phyloP scores from a whole-genome alignment of 2,113 vertebrate genomes.

The Ariopsis seemanni region DNA sequence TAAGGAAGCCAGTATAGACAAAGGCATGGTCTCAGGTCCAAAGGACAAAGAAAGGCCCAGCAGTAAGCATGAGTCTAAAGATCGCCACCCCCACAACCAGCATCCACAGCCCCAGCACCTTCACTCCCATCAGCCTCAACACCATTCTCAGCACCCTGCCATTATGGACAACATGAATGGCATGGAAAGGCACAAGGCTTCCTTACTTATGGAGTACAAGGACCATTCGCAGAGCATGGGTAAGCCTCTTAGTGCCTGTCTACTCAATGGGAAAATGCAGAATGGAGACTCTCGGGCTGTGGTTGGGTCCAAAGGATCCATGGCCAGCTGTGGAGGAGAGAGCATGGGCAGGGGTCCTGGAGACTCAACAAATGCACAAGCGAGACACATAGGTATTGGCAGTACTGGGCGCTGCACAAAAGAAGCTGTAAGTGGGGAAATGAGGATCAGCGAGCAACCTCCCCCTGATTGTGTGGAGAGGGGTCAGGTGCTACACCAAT shows the following conservation, averaged over 20 bases:
- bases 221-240: constrained; percentile 74
- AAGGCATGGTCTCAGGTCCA: constrained; percentile 75
- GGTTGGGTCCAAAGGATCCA: constrained; percentile 68
- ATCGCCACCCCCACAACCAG: constrained; percentile 80
- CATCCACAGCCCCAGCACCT: constrained; percentile 79
- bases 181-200: constrained; percentile 83
- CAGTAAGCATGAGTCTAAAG: constrained; percentile 80
- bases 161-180: constrained; percentile 75
- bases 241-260: constrained; percentile 86
- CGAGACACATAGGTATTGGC: constrained; percentile 61
- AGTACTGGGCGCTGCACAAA: constrained; percentile 78
- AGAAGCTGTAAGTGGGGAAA: constrained; percentile 69
- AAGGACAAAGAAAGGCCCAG: constrained; percentile 84
- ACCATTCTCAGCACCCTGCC: constrained; percentile 68
- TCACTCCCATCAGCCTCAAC: constrained; percentile 66
- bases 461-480: constrained; percentile 87
- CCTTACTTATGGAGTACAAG: constrained; percentile 81
- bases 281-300: constrained; percentile 75
- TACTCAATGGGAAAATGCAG: constrained; percentile 87
- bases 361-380: constrained; percentile 70
- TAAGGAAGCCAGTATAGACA: constrained; percentile 79
- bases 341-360: constrained; percentile 69
- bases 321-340: constrained; percentile 83
- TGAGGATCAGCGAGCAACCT: constrained; percentile 83
- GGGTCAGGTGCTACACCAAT: constrained; percentile 85